Percentiles rank a stretch among this genome's conserved stretches.
phyloP scores from a whole-genome alignment of 2,888 invertebrate genomes.

The Drosophila tanythrix region DNA sequence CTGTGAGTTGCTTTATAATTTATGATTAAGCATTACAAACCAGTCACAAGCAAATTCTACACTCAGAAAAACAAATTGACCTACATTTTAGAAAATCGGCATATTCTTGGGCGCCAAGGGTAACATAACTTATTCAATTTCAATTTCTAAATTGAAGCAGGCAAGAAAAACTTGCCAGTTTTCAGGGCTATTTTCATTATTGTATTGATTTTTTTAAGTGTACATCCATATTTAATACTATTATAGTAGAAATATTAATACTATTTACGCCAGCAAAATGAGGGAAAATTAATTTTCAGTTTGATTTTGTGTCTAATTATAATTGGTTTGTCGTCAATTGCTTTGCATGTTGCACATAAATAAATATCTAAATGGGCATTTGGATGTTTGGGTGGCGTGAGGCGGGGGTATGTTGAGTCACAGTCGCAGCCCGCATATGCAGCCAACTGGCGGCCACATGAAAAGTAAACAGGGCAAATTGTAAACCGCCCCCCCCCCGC shows the following conservation, averaged over 20 bases:
- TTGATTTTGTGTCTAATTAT: constrained; percentile 81
- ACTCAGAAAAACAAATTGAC: neutral
- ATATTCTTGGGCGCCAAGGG: neutral
- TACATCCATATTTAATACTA: neutral
- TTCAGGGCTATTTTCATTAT: neutral
- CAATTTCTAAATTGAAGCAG: neutral
- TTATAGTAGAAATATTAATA: neutral
- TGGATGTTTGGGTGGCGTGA: neutral
- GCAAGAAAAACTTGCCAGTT: neutral
- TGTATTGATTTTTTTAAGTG: neutral
- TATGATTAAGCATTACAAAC: constrained; percentile 29
- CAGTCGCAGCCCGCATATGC: constrained; percentile 61
- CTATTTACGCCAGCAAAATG: neutral
- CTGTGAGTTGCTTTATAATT: constrained; percentile 38
- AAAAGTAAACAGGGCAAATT: constrained; percentile 49
- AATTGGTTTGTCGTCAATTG: constrained; percentile 82
- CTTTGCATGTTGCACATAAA: constrained; percentile 84
- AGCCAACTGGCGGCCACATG: constrained; percentile 56
- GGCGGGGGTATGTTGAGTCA: neutral
- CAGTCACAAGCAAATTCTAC: neutral
- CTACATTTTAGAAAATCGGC: neutral
- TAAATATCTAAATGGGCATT: constrained; percentile 79
- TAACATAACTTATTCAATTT: neutral
- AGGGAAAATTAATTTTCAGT: constrained; percentile 62
- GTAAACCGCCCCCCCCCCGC: constrained; percentile 33